A percentile compares a stretch with the other conserved stretches of the same genome.
Evolutionary conservation across 2,797 vertebrate species (phyloP).

Genomic region (Channallabes apus): DNA sequence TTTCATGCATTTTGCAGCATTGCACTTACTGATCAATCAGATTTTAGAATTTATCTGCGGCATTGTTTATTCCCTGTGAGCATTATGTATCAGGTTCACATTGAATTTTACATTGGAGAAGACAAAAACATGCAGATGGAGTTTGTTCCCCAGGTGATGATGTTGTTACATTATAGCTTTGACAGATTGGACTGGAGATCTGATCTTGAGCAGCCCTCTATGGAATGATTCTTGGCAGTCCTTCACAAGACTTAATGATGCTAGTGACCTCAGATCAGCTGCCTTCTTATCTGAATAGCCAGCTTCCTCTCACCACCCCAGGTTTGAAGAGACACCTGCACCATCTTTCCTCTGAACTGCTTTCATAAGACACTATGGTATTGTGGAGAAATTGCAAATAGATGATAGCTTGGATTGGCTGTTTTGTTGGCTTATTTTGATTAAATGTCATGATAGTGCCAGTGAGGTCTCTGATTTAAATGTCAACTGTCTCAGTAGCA

Average conservation of each 20-base stretch:
- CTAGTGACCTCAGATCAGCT: slow-evolving; percentile 48
- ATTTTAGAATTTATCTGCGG: background rate
- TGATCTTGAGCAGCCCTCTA: slow-evolving; percentile 42
- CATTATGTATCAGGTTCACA: background rate
- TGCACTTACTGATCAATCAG: background rate
- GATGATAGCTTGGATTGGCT: slow-evolving; percentile 50
- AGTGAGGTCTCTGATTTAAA: slow-evolving; percentile 16
- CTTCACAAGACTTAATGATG: slow-evolving; percentile 46
- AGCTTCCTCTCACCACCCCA: slow-evolving; percentile 49
- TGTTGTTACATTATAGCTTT: slow-evolving; percentile 16
- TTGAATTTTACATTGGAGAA: background rate
- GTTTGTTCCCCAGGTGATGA: slow-evolving; percentile 52
- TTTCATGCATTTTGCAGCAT: background rate
- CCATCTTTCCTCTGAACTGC: slow-evolving; percentile 25
- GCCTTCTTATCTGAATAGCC: slow-evolving; percentile 39
- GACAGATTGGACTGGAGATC: slow-evolving; percentile 33
- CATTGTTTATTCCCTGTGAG: background rate
- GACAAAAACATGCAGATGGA: slow-evolving; percentile 39
- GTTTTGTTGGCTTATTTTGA: slow-evolving; percentile 39
- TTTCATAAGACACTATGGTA: slow-evolving; percentile 28
- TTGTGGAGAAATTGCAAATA: slow-evolving; percentile 44
- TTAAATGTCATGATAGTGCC: slow-evolving; percentile 14
- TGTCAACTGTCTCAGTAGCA: background rate
- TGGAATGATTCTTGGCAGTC: slow-evolving; percentile 43
- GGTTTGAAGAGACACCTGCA: slow-evolving; percentile 51